Evolutionary conservation across 1,140 invertebrate species (phyloP), one percentile per base, ranked within the genome.

Genomic region (Magallana angulata): DNA sequence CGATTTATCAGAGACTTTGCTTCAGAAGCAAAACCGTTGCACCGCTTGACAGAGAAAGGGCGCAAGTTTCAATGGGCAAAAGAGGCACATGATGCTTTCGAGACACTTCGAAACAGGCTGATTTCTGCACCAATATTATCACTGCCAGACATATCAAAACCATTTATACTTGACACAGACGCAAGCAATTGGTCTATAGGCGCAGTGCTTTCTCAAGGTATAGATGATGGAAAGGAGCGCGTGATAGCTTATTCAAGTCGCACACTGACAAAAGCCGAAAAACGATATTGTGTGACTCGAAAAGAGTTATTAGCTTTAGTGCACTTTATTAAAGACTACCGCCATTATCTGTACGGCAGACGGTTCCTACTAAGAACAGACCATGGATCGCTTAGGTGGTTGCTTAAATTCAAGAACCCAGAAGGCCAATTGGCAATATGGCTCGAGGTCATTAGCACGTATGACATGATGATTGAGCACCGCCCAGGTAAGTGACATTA

Each of bases 181-280:
- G 91, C 88, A 57, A 88, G 87, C 64, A 87, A 91, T 57, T 8
- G 71, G 12, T 91, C 88, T 12, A 68, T 94, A 11, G 93, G 91
- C 24, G 90, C 90, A 1, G 91, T 92, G 2, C 88, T 94, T 60
- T 89, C 88, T 18, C 94, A 11, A 92, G 93, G 85, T 60, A 81
- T 36, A 62, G 16, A 36, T 36, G 36, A n/a, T n/a, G n/a, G 36
- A 36, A 36, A 36, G 36, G 36, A 36, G 36, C 36, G 36, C 86
- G 90, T 56, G 85, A 82, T 57, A 90, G 90, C 18, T 85, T 24
- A 57, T 36, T 3, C 60, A n/a, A 86, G 85, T 82, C 9, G 58
- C 16, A 36, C 68, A 16, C 71, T 86, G 7, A 82, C 14, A 36
- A 86, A 86, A 60, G 4, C 85, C 4, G 86, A 84, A 18, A 82